Percentiles rank a stretch among this genome's conserved stretches.
Conservation (phyloP, 2,113 vertebrate species). For the Cephalophus harveyi region DNA sequence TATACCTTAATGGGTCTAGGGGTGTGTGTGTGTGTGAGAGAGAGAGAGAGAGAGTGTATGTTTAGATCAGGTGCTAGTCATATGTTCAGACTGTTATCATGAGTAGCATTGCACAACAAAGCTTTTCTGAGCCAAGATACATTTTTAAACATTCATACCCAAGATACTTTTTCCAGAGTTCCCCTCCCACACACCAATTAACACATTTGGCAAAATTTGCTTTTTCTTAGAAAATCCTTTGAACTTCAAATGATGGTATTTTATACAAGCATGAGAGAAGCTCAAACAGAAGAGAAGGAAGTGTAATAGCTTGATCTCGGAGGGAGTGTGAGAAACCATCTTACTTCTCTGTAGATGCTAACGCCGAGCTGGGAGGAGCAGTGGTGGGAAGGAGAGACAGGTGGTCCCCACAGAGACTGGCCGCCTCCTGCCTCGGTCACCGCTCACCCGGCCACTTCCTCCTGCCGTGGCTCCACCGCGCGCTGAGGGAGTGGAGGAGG, state of each 20-base stretch:
- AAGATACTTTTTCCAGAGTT: not conserved
- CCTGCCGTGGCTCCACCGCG: not conserved
- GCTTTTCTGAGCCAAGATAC: not conserved
- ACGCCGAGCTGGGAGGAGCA: not conserved
- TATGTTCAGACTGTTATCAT: not conserved
- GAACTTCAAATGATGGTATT: not conserved
- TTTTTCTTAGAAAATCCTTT: slow-evolving; percentile 2
- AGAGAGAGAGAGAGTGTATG: not conserved
- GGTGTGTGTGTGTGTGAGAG: not conserved
- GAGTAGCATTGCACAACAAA: slow-evolving; percentile 15
- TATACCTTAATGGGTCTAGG: not conserved
- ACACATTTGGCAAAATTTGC: not conserved
- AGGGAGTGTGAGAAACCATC: not conserved
- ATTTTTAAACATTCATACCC: not conserved
- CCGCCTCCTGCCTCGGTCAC: not conserved
- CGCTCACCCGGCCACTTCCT: not conserved
- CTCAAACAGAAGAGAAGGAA: not conserved
- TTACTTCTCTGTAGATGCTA: not conserved
- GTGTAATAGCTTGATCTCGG: slow-evolving; percentile 5
- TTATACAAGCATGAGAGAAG: not conserved
- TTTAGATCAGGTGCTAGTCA: not conserved
- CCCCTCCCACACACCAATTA: not conserved
- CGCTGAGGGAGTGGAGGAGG: not conserved
- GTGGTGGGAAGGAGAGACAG: not conserved
- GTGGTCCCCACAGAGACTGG: not conserved